Evolutionary conservation across 2,888 invertebrate species (phyloP), one percentile per base, ranked within the genome.

Genomic region (Nomada fucata): DNA sequence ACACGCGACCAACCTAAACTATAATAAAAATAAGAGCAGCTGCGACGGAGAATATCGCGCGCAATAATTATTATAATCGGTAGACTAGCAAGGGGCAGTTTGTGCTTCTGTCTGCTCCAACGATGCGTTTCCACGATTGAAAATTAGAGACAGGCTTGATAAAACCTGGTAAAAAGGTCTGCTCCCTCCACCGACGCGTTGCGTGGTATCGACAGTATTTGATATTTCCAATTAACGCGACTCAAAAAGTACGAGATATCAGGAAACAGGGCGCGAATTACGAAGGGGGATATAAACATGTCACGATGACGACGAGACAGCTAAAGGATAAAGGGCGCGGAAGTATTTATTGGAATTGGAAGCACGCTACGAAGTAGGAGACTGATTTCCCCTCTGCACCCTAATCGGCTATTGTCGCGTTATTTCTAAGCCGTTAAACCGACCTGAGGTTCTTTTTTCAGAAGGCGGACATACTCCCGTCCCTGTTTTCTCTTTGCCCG

Each of bases 361-460:
- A 57, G 69, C 76, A 36, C 11, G 74, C 61, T 29, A 26, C 18
- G 61, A 64, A 57, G 26, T 50, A 67, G 57, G 61, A 73, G 42
- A 70, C 26, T 36, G 50, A 26, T 13, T 70, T 50, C 76, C 81
- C 79, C 80, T 60, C 69, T 77, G 50, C 26, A 69, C 75, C 73
- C 76, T 85, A 84, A 89, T 88, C 87, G 84, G 18, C 85, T 80
- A 90, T 89, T 88, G 89, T 88, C 82, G 77, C 73, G 85, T 91
- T 91, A 91, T 83, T 91, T 89, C 89, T 89, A 82, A 89, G 88
- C 90, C 90, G 91, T 90, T 91, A 85, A 88, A 69, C 69, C 76
- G 63, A 73, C 69, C 71, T 73, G 36, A 72, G 50, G n/a, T 61
- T 73, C 67, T 72, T 77, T 71, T 65, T 67, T 5, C 29, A 4